Evolutionary conservation across 2,113 vertebrate genomes (phyloP), one percentile per base, ranked within the genome.

Genomic region (Euleptes europaea): DNA sequence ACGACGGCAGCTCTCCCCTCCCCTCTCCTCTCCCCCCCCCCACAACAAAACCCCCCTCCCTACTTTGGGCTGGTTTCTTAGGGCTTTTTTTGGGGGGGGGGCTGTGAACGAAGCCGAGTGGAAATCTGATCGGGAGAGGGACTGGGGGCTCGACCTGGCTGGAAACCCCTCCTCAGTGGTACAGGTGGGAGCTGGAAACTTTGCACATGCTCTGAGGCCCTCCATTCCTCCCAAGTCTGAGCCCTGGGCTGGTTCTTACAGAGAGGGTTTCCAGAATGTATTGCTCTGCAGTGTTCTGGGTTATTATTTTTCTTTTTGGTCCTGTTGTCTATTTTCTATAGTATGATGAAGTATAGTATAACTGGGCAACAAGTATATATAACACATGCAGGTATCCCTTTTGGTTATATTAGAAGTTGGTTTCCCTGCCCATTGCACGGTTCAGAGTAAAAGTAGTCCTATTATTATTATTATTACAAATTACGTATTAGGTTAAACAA

Each of bases 1-100:
- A 97, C 35, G 17, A 19, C 44, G 44, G 4, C 44, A 9, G 15
- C 51, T 13, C 17, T 33, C 14, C 4, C n/a, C 28, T 6, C 72
- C 26, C 7, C 3, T 4, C 1, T 3, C n/a, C 13, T 19, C 9
- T 3, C n/a, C n/a, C 47, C 14, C 6, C 1, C 28, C 19, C 23
- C 2, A n/a, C n/a, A n/a, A n/a, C 26, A 49, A 49, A 49, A 3
- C 3, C 14, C 51, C 51, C 54, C 54, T 23, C 54, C 21, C 51
- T 11, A 7, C 17, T 12, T 5, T 8, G 17, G 49, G 51, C 51
- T 19, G 51, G 6, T 5, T 23, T 14, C 5, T 3, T 23, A 21
- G 54, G 54, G 19, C 54, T 57, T 21, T n/a, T n/a, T n/a, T n/a
- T n/a, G n/a, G n/a, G n/a, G 1, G 54, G 54, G 6, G 4, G 49